These are phyloP conservation scores for Pheosia tremula DNA, from an alignment of 2,888 invertebrate species.

Conservation along the genomic window DNA sequence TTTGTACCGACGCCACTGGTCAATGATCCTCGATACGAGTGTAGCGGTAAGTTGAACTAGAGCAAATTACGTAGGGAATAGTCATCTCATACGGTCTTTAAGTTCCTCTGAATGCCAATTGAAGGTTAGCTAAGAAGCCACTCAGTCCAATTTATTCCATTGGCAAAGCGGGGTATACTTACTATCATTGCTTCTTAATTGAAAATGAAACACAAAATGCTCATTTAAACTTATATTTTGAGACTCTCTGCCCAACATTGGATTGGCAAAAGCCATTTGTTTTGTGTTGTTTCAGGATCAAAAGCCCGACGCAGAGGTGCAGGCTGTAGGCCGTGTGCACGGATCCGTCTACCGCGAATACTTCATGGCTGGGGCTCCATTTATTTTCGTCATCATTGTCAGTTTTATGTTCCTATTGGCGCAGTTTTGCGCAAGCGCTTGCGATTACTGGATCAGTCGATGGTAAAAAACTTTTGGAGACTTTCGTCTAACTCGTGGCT, in stretches of 20 bases:
- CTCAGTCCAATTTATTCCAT: no score
- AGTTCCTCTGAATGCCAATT: no score
- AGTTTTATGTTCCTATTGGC: constrained; percentile 79
- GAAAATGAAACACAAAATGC: no score
- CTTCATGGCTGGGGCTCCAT: constrained; percentile 63
- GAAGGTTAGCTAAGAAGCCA: no score
- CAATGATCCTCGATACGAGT: constrained; percentile 60
- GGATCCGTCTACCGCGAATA: constrained; percentile 73
- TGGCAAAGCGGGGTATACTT: no score
- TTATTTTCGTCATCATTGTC: constrained; percentile 55
- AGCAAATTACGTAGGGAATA: no score
- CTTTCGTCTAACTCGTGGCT: no score
- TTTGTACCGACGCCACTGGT: constrained; percentile 56
- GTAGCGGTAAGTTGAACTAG: constrained; percentile 47
- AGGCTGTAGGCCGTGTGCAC: constrained; percentile 66
- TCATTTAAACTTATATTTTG: no score
- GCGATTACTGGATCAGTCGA: constrained; percentile 76
- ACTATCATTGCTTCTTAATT: no score
- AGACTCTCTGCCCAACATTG: no score
- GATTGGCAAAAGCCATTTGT: neutral
- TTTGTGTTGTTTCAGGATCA: constrained; percentile 59
- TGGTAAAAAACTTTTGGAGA: constrained; percentile 50
- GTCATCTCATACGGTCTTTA: no score
- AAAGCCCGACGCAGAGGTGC: constrained; percentile 66
- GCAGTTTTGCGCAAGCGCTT: constrained; percentile 80